Percentiles rank a stretch among this genome's conserved stretches.
Conservation (phyloP, 2,888 invertebrate species). For the Amphipoea lucens region DNA sequence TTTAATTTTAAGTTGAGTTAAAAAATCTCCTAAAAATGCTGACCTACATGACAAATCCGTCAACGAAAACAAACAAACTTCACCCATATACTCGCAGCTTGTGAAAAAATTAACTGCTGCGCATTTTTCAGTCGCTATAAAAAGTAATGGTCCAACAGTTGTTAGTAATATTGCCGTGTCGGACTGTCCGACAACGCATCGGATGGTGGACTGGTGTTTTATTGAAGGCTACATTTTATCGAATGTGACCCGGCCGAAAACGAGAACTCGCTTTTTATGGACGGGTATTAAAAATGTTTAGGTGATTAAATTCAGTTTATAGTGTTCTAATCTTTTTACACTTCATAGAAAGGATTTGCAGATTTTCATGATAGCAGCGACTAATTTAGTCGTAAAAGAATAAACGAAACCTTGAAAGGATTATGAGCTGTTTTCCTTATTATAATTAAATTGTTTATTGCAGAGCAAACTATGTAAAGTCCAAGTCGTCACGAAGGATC, state of each 20-base stretch:
- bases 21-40: neutral
- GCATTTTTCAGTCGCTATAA: conserved; percentile 41
- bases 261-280: neutral
- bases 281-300: conserved; percentile 1
- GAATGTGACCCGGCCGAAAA: conserved; percentile 22
- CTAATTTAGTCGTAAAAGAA: conserved; percentile 41
- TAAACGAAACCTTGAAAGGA: conserved; percentile 37
- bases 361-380: conserved; percentile 24
- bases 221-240: conserved; percentile 60
- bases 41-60: neutral
- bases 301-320: neutral
- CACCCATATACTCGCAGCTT: neutral
- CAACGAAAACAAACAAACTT: conserved; percentile 8
- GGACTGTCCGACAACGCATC: conserved; percentile 21
- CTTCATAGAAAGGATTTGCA: conserved; percentile 17
- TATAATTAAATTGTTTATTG: conserved; percentile 24
- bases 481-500: neutral
- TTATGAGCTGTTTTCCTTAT: conserved; percentile 7
- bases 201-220: conserved; percentile 49
- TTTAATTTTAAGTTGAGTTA: neutral
- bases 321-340: conserved; percentile 21
- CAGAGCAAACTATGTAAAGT: conserved; percentile 22
- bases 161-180: conserved; percentile 40
- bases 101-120: conserved; percentile 24
- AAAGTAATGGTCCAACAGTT: conserved; percentile 50